Conservation (phyloP, 2,797 vertebrate genomes). For the Cyprinodon diabolis region DNA sequence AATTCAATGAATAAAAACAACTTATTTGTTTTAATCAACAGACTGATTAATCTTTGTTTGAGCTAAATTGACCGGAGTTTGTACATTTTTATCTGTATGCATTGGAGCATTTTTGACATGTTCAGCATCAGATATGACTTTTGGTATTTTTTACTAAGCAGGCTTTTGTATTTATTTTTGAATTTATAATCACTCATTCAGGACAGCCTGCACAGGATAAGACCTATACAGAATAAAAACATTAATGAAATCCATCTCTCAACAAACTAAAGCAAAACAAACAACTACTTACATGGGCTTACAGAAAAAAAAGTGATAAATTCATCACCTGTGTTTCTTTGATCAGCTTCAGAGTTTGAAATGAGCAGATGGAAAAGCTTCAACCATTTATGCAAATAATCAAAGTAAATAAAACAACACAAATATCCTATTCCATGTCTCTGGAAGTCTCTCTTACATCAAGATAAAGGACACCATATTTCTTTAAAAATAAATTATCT, state of each 20-base stretch:
- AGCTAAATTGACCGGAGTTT: neutral
- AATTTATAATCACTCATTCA: neutral
- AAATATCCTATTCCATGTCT: neutral
- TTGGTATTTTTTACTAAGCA: neutral
- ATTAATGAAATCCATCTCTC: neutral
- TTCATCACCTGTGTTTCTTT: conserved; percentile 3
- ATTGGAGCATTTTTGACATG: neutral
- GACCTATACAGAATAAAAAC: neutral
- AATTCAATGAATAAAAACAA: neutral
- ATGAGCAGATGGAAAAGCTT: conserved; percentile 23
- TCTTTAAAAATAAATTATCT: neutral
- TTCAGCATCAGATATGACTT: neutral
- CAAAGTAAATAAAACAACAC: neutral
- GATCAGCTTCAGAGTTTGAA: neutral
- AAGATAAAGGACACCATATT: no score
- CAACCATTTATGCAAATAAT: neutral
- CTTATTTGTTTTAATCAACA: neutral
- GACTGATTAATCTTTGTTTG: neutral
- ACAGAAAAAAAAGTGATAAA: neutral
- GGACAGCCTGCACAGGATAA: neutral
- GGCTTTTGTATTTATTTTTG: no score
- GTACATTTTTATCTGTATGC: neutral
- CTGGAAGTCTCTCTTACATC: neutral
- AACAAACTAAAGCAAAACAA: neutral
- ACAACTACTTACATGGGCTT: neutral